Evolutionary conservation across 1,140 invertebrate genomes (phyloP), one percentile per base, ranked within the genome.

Genomic region (Homalodisca vitripennis): DNA sequence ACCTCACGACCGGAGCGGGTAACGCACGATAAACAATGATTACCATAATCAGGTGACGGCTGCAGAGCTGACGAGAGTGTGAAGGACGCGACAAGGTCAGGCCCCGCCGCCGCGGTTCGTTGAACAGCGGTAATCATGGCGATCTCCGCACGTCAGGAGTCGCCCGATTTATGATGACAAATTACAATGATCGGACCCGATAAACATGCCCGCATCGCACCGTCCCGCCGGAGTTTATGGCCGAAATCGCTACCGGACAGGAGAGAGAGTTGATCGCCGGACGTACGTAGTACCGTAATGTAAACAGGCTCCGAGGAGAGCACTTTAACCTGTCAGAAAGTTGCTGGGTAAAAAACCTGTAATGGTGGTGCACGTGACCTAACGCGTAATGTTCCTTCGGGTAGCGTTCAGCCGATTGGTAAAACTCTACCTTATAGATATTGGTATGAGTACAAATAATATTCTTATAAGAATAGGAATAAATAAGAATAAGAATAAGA

Each of bases 121-220:
- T 51, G 48, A 51, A 51, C 48, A 51, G 48, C 48, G 17, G 34
- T 41, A 41, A 41, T 41, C 17, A 41, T 30, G 27, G 26, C 29
- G 24, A 60, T 60, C 22, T 22, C 55, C 55, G 29, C 55, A 26
- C 55, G 55, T 60, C 55, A 60, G 29, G 22, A 22, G 24, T 30
- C 14, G 55, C 14, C 55, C 55, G 55, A 60, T 60, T 60, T 60
- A 60, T 60, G 55, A 60, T 60, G 55, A 60, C 55, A 60, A 60
- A 60, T 60, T 60, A 60, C 55, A 60, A 60, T 60, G 55, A 60
- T 60, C 55, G 55, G 55, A 14, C 22, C 27, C 55, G 24, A 60
- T 60, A 60, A 60, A 60, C 55, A 27, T 27, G 55, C 55, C 55
- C 22, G 13, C 22, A 60, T 60, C 22, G 24, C 6, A 6, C 34